Percentiles rank a stretch among this genome's conserved stretches.
Evolutionary conservation across 2,888 invertebrate genomes (phyloP).

Genomic region (Mantis religiosa): DNA sequence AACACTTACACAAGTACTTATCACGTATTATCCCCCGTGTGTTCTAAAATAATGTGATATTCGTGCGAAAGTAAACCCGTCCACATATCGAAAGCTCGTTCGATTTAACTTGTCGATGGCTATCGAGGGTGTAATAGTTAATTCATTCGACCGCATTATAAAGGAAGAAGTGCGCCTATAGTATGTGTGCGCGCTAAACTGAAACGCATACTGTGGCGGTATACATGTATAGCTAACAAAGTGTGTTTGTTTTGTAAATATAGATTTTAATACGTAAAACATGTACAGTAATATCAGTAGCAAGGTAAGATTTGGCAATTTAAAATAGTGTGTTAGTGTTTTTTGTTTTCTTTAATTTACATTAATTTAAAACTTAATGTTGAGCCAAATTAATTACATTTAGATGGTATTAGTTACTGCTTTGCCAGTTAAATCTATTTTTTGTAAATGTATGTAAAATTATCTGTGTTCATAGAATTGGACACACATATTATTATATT

Average conservation of each 20-base stretch:
- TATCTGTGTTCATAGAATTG: too few relatives aligned
- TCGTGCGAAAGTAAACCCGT: neutral
- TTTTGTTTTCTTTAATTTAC: too few relatives aligned
- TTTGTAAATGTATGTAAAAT: too few relatives aligned
- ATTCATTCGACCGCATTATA: constrained; percentile 11
- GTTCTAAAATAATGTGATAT: neutral
- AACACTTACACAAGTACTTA: neutral
- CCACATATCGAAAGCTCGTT: neutral
- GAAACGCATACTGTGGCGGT: neutral
- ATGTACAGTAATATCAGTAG: neutral
- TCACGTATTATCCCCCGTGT: neutral
- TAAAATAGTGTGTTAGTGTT: too few relatives aligned
- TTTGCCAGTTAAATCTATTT: too few relatives aligned
- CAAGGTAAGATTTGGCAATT: neutral
- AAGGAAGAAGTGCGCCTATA: neutral
- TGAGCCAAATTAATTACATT: too few relatives aligned
- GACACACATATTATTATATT: too few relatives aligned
- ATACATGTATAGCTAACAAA: neutral
- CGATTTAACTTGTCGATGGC: neutral
- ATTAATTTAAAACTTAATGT: too few relatives aligned
- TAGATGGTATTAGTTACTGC: too few relatives aligned
- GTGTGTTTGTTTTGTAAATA: neutral
- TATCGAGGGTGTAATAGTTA: neutral
- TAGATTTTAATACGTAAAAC: neutral
- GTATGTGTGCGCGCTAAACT: neutral